Base-by-base conservation (phyloP, 1,140 invertebrate genomes). In the Microvelia longipes region DNA sequence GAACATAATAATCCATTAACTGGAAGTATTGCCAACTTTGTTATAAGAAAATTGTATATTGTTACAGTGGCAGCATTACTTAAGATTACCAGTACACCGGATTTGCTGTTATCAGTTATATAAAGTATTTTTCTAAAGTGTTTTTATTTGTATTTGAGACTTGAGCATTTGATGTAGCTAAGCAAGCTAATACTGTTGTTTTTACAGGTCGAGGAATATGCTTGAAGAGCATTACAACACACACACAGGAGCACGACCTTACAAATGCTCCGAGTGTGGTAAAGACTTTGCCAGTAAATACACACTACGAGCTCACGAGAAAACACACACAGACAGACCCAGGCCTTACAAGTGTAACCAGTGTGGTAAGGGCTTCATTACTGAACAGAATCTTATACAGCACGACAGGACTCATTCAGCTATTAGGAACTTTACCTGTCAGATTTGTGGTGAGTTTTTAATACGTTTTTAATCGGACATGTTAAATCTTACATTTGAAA, bases 261-360 rank as follows among this genome's bases (percentile, higher is more conserved):
- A 90, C 77, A 76, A 81, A 1, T 91, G 89, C 74, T 74, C 79
- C 0, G 75, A 81, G 19, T 92, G 90, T 77, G 80, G 81, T 2
- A 91, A 91, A 79, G 83, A 85, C 73, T 91, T 91, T 77, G 86
- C 89, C 0, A 89, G 87, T 1, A 91, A 90, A 73, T 91, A 90
- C 75, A 88, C 88, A 0, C 86, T 86, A 71, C 87, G 86, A 73
- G 85, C 88, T 0, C 90, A 91, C 75, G 80, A 86, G 68, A 91
- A 90, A 79, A 91, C 87, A 0, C 89, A 92, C 73, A 81, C 85
- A 75, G 82, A 84, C 35, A 79, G 89, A 19, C 85, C 87, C 1
- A 78, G 90, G 26, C 88, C 88, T 1, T 89, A 82, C 72, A 82
- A 84, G 60, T 92, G 90, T 73, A 75, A 76, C 2, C 80, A 84